Base-by-base conservation (phyloP, 2,888 invertebrate species). In the Diarsia brunnea region DNA sequence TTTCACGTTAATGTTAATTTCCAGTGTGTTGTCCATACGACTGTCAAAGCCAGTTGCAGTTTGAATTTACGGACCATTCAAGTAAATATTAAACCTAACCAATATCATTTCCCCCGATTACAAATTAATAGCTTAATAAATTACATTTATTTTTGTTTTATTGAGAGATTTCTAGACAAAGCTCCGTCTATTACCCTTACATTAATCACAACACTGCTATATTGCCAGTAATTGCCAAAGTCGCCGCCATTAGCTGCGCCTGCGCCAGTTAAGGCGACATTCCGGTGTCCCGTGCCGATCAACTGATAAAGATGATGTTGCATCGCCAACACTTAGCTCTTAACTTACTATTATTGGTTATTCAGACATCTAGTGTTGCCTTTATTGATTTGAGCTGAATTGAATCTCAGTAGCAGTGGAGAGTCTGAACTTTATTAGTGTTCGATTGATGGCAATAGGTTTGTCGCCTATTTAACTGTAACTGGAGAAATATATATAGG, bases 191-290 rank as follows among this genome's bases (percentile, higher is more conserved):
- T 73, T 68, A 71, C 69, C 64, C n/a, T 82, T 68, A 61, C 4
- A 58, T 61, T 78, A 74, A 82, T 82, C 73, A 74, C 68, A 71
- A 71, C 65, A 65, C 24, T 53, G 58, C 5, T 21, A 21, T 21
- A 70, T 74, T 27, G 75, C 45, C 1, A 49, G 64, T 64, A 81
- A 78, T 82, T 81, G 83, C n/a, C 55, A 78, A 82, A 82, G 74
- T 38, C 19, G 58, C 81, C 72, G 81, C 78, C 31, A 73, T 78
- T 73, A 73, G 69, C 12, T 5, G 8, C 58, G 82, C 61, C 3
- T 61, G 81, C 68, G 74, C 75, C 63, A 72, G 72, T 83, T 82
- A 72, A 69, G 69, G 72, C 82, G 12, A 60, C 82, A 82, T 82
- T 82, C 82, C 84, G 31, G 53, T n/a, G 53, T 67, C 72, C 53